Base-by-base conservation (phyloP, 2,888 invertebrate species). In the Hipparchia sbordonii region DNA sequence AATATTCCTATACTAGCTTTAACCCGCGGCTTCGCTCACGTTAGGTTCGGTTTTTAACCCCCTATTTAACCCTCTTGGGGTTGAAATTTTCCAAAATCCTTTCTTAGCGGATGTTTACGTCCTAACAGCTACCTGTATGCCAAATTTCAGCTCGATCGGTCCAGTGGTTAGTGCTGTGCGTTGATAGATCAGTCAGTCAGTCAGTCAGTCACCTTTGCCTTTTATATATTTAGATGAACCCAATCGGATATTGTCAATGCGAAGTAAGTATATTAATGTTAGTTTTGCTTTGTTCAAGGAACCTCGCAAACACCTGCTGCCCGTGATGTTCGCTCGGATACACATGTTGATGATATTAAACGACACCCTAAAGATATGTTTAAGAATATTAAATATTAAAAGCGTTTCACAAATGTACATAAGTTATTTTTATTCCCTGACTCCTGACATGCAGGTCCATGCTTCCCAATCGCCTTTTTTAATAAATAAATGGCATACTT, bases 331-430 rank as follows among this genome's bases (percentile, higher is more conserved):
- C 85, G 96, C 97, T 13, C 94, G 97, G 78, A 94, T 97, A 61
- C 95, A 96, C 83, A 92, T 97, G 82, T 82, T 97, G 52, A 95
- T 91, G 84, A 94, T 95, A 54, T 83, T 97, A 51, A 95, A 95
- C 76, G 90, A 95, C 78, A 95, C 96, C 62, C 92, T 97, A 68
- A 95, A 95, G 82, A 95, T 94, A 79, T 94, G 95, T 67, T 87
- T 97, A 61, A 85, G 85, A 70, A 87, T 97, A 82, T 91, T 97
- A 74, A 95, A 95, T 81, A 96, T 97, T 82, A 92, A 95, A 87
- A 96, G 96, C 79, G 95, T 97, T 77, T 91, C 94, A 59, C 95
- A 95, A 88, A 97, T 97, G 96, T 97, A 76, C 60, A 72, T 12
- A 90, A 94, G 72, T 79, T 68, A 8, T 60, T 68, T 51, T 68